Percentiles rank a stretch among this genome's conserved stretches.
phyloP scores from a whole-genome alignment of 35 echinoderm and acorn worm species.

The Stichopus chloronotus region DNA sequence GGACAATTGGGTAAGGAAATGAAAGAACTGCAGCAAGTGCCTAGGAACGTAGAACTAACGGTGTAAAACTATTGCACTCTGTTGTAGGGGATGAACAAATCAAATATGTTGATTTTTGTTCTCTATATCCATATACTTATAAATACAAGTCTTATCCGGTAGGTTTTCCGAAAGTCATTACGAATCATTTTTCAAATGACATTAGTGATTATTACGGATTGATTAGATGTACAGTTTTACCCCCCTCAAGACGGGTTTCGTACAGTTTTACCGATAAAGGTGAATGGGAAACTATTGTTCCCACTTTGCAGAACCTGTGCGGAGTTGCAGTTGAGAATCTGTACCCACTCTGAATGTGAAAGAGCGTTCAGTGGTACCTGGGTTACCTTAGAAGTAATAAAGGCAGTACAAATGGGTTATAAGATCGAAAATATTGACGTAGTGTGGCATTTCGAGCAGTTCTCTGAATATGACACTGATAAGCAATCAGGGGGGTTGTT shows the following conservation, averaged over 20 bases:
- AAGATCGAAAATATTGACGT: conserved; percentile 55
- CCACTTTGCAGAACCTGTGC: conserved; percentile 68
- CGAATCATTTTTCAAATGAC: conserved; percentile 43
- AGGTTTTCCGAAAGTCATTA: conserved; percentile 46
- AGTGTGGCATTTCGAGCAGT: conserved; percentile 71
- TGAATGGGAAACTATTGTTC: conserved; percentile 73
- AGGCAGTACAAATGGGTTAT: conserved; percentile 74
- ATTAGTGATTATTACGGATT: too few species aligned
- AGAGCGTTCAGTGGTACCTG: conserved; percentile 64
- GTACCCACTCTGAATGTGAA: conserved; percentile 47
- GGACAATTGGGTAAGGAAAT: not conserved
- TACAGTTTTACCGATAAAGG: too few species aligned
- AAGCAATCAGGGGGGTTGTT: conserved; percentile 51
- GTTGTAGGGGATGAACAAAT: conserved; percentile 21
- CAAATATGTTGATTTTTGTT: conserved; percentile 60
- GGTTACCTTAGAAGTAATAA: conserved; percentile 70
- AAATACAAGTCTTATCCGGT: conserved; percentile 51
- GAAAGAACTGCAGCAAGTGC: conserved; percentile 8
- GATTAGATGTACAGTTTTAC: too few species aligned
- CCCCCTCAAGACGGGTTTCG: too few species aligned
- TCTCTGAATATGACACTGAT: conserved; percentile 39
- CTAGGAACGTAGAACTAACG: conserved; percentile 53
- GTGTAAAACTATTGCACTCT: conserved; percentile 38
- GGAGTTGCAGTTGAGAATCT: not conserved
- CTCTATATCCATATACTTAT: conserved; percentile 48